Conservation (phyloP, 2,113 vertebrate genomes). For the Gnathonemus longibarbis region DNA sequence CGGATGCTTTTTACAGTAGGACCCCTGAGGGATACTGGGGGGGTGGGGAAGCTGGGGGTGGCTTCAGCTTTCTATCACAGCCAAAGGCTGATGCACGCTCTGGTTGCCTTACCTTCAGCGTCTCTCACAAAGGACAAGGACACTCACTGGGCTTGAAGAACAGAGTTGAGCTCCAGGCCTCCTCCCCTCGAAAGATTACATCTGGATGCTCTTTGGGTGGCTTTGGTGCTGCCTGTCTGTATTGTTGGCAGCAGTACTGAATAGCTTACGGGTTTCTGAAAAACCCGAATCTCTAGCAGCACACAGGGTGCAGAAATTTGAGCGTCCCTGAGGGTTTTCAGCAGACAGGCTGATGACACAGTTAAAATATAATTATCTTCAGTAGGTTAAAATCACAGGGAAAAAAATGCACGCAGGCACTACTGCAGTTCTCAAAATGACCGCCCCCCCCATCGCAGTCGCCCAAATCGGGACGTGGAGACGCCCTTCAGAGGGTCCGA, state of each 20-base stretch:
- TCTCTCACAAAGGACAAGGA: slow-evolving; percentile 1
- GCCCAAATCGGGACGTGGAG: background rate
- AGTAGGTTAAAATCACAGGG: background rate
- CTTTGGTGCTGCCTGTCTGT: background rate
- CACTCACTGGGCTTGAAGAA: slow-evolving; percentile 1
- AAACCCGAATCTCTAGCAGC: background rate
- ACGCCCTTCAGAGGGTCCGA: background rate
- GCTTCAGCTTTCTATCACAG: background rate
- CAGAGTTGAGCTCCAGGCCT: background rate
- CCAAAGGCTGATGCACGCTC: background rate
- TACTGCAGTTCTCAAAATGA: background rate
- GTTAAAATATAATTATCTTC: background rate
- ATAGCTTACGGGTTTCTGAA: background rate
- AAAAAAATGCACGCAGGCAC: background rate
- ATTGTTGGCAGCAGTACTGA: background rate
- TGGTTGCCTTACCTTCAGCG: background rate
- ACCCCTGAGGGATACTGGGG: background rate
- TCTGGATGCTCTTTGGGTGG: background rate
- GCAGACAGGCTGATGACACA: background rate
- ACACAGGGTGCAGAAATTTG: background rate
- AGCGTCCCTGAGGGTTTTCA: background rate
- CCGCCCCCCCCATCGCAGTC: background rate
- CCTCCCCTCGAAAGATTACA: background rate
- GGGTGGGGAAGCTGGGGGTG: background rate
- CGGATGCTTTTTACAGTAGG: background rate